These are phyloP conservation scores for Drosophila algonquin DNA, from an alignment of 2,888 invertebrate genomes.

Conservation along the genomic window DNA sequence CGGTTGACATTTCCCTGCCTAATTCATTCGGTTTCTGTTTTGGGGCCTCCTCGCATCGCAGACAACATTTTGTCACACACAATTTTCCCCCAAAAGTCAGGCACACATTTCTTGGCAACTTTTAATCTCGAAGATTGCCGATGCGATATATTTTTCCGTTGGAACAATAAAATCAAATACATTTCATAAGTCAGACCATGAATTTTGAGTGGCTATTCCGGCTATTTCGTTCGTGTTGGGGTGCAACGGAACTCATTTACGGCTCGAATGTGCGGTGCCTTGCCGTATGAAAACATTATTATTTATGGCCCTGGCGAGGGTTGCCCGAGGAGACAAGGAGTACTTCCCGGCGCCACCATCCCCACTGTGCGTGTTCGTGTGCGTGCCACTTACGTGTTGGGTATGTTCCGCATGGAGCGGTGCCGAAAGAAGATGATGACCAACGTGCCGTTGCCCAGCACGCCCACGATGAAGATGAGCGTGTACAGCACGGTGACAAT, in stretches of 20 bases:
- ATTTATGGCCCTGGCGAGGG: constrained; percentile 21
- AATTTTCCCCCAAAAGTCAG: constrained; percentile 14
- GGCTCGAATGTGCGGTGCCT: constrained; percentile 17
- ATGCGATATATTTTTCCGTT: constrained; percentile 2
- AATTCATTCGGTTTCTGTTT: constrained; percentile 13
- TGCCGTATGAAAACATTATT: constrained; percentile 34
- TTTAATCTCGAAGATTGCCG: constrained; percentile 44
- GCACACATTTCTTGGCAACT: constrained; percentile 7
- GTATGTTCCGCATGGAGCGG: constrained; percentile 94
- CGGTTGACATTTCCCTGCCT: not conserved
- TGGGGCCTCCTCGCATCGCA: not conserved
- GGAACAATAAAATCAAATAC: constrained; percentile 62
- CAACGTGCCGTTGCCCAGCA: constrained; percentile 94
- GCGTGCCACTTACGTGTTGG: constrained; percentile 88
- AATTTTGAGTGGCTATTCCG: constrained; percentile 64
- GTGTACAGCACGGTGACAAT: constrained; percentile 94
- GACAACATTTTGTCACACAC: constrained; percentile 15
- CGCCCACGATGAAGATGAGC: constrained; percentile 93
- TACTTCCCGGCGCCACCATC: not conserved
- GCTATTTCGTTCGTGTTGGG: constrained; percentile 15
- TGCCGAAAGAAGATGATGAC: constrained; percentile 93
- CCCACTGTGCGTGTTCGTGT: not conserved
- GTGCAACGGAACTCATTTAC: constrained; percentile 27
- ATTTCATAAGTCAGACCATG: constrained; percentile 56
- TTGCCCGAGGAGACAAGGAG: not conserved